Evolutionary conservation across 2,113 vertebrate species (phyloP), one percentile per base, ranked within the genome.

Genomic region (Nerophis ophidion): DNA sequence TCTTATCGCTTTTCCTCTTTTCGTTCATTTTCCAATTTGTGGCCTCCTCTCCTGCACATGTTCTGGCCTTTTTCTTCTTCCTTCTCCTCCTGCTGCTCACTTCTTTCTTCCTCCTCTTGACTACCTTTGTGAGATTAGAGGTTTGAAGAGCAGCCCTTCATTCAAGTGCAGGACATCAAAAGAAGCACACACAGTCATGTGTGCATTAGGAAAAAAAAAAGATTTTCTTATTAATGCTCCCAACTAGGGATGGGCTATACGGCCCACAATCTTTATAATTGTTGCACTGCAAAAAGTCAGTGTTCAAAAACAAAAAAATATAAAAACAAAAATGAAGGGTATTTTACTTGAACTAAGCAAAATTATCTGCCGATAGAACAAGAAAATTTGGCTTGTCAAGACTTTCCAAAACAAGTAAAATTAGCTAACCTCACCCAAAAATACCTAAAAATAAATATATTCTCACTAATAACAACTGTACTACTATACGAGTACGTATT

Each of bases 81-180:
- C 36, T 55, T 45, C 57, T 61, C 49, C 60, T 61, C 48, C 19
- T 63, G 50, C 51, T 58, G 26, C 71, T 72, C 38, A 4, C 66
- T 67, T 55, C 61, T 70, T 71, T 74, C 53, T 70, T 68, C 67
- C 59, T 71, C 68, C 59, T 76, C 71, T 67, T 76, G 68, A 50
- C 70, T 51, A 76, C 82, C 82, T 86, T 83, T 81, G 83, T 80
- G 76, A 85, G 83, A 87, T 85, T 84, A 85, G 59, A 81, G 77
- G 75, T 82, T 80, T 85, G 77, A 80, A 77, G 82, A 81, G 74
- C 81, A 51, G 75, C 68, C 62, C 38, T 69, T 70, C 75, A 77
- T 80, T 80, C 64, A 82, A 77, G 73, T 76, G 74, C 2, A 9
- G 65, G 59, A 83, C 81, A 85, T 86, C 79, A 83, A 84, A 85